phyloP scores from a whole-genome alignment of 2,797 vertebrate genomes.

The Siniperca obscura region DNA sequence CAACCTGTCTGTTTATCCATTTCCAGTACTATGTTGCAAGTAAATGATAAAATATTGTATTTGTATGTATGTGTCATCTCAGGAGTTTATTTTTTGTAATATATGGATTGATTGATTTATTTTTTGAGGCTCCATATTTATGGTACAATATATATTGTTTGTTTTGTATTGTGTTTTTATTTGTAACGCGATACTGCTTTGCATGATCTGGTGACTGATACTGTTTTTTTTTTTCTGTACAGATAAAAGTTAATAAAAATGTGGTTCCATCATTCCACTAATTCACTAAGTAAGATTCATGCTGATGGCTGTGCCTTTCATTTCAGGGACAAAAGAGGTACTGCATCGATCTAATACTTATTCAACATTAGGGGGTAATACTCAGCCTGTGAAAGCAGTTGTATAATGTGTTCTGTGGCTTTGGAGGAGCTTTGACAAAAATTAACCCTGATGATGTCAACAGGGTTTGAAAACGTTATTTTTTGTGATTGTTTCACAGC shows the following conservation, averaged over 20 bases:
- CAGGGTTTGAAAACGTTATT: neutral
- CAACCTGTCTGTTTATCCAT: slow-evolving; percentile 74
- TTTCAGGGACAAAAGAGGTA: neutral
- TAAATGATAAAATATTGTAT: slow-evolving; percentile 80
- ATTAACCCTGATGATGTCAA: neutral
- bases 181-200: slow-evolving; percentile 86
- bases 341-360: neutral
- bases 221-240: slow-evolving; percentile 85
- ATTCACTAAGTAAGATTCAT: slow-evolving; percentile 61
- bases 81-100: slow-evolving; percentile 85
- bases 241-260: slow-evolving; percentile 91
- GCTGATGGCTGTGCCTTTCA: slow-evolving; percentile 15
- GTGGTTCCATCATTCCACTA: slow-evolving; percentile 87
- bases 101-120: slow-evolving; percentile 76
- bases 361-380: no score
- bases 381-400: neutral
- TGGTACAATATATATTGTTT: slow-evolving; percentile 78
- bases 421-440: neutral
- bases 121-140: slow-evolving; percentile 79
- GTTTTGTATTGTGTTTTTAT: slow-evolving; percentile 85
- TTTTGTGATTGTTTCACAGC: no score
- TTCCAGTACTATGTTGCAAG: slow-evolving; percentile 75
- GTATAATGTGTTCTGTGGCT: neutral
- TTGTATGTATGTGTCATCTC: slow-evolving; percentile 80
- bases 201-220: slow-evolving; percentile 90